Percentiles rank a stretch among this genome's conserved stretches.
phyloP scores from a whole-genome alignment of 2,113 vertebrate genomes.

The Baryphthengus martii region DNA sequence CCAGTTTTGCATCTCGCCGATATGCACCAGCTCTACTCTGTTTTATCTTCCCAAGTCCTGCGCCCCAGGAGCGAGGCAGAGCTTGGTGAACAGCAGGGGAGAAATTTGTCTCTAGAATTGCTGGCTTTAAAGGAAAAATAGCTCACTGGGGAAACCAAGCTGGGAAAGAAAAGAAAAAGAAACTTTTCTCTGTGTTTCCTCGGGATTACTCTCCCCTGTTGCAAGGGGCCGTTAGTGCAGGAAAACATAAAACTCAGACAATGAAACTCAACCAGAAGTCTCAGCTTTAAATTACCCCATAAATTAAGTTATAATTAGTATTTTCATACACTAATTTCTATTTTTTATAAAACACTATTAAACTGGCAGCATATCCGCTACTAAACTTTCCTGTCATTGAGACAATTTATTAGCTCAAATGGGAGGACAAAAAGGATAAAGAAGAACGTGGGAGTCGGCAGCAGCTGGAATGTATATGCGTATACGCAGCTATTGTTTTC shows the following conservation, averaged over 20 bases:
- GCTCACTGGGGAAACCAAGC: not conserved
- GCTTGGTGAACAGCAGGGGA: not conserved
- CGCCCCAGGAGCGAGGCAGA: not conserved
- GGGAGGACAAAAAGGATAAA: not conserved
- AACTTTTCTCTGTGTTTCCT: not conserved
- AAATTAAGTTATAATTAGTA: not conserved
- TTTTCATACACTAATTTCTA: not conserved
- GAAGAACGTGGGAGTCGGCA: not conserved
- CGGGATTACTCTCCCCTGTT: not conserved
- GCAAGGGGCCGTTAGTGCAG: not conserved
- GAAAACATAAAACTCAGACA: not conserved
- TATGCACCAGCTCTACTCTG: not conserved
- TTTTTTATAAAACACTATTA: not conserved
- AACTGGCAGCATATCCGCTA: not conserved
- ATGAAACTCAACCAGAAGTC: not conserved
- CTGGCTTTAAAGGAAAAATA: not conserved
- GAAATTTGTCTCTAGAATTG: not conserved
- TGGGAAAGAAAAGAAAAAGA: not conserved
- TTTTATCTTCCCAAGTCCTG: not conserved
- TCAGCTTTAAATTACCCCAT: not conserved
- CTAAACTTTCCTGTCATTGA: not conserved
- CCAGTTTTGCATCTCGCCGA: not conserved
- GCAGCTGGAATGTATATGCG: slow-evolving; percentile 46
- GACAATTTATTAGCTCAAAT: not conserved
- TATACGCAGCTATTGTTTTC: not conserved